Evolutionary conservation across 2,888 invertebrate genomes (phyloP).

Genomic region (Brenthis hecate): DNA sequence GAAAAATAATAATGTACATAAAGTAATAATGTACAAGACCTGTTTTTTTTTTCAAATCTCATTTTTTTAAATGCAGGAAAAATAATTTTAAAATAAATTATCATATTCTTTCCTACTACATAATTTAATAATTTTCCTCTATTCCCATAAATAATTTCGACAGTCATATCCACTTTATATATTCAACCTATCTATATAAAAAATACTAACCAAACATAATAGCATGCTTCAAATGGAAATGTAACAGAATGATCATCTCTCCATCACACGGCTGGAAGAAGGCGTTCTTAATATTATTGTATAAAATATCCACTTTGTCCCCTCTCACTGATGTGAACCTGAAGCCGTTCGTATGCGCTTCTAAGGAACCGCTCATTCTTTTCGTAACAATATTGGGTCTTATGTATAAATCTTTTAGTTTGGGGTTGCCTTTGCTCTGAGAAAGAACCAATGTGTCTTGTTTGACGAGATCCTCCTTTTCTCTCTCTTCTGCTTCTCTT

Average conservation of each 20-base stretch:
- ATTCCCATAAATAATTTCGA: no score
- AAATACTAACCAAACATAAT: constrained; percentile 94
- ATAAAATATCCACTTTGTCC: constrained; percentile 99
- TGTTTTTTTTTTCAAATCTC: no score
- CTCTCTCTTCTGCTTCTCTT: constrained; percentile 98
- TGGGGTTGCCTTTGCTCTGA: constrained; percentile 98
- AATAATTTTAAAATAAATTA: no score
- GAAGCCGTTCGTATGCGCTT: constrained; percentile 98
- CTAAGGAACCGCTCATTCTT: constrained; percentile 95
- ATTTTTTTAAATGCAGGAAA: no score
- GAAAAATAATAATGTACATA: no score
- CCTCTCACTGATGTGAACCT: constrained; percentile 99
- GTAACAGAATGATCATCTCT: constrained; percentile 99
- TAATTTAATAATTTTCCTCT: no score
- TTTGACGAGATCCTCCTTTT: constrained; percentile 99
- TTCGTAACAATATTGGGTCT: constrained; percentile 99
- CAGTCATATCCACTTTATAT: no score
- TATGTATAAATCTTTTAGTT: constrained; percentile 98
- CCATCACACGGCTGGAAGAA: constrained; percentile 99
- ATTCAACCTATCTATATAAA: background rate
- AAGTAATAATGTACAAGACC: no score
- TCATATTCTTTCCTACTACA: no score
- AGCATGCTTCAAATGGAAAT: constrained; percentile 99
- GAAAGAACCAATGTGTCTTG: constrained; percentile 97
- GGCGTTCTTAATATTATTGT: constrained; percentile 99